These are phyloP conservation scores for Calameuta filiformis DNA, from an alignment of 2,888 invertebrate species.

Conservation along the genomic window DNA sequence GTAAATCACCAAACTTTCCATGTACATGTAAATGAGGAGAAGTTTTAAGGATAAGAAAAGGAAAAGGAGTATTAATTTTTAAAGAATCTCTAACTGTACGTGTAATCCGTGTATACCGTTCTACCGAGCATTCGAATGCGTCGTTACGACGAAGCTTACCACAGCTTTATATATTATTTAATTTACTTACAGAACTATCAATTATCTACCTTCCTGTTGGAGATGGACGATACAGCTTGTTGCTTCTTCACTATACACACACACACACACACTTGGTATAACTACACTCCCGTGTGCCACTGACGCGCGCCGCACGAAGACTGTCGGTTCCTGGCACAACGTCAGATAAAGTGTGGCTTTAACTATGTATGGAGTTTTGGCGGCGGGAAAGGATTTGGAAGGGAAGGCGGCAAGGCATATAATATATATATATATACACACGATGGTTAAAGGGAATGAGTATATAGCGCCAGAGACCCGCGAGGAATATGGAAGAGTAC, in stretches of 20 bases:
- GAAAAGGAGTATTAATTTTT: neutral
- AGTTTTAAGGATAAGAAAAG: neutral
- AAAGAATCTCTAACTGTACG: neutral
- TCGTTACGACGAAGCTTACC: neutral
- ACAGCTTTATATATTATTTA: neutral
- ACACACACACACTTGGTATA: neutral
- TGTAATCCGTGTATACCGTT: neutral
- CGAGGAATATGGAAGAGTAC: neutral
- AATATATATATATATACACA: neutral
- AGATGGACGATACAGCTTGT: neutral
- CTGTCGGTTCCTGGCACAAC: neutral
- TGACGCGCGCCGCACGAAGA: conserved; percentile 5
- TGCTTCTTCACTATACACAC: neutral
- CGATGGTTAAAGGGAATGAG: neutral
- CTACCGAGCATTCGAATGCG: neutral
- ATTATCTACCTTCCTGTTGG: neutral
- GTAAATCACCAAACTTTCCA: neutral
- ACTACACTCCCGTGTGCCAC: neutral
- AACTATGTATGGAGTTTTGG: neutral
- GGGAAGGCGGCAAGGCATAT: neutral
- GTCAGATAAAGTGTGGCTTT: neutral
- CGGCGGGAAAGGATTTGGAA: too few species aligned
- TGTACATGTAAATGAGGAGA: neutral
- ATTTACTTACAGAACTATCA: neutral
- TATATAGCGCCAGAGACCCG: neutral